Conservation (phyloP, 2,888 invertebrate species). For the Holacanthella duospinosa region DNA sequence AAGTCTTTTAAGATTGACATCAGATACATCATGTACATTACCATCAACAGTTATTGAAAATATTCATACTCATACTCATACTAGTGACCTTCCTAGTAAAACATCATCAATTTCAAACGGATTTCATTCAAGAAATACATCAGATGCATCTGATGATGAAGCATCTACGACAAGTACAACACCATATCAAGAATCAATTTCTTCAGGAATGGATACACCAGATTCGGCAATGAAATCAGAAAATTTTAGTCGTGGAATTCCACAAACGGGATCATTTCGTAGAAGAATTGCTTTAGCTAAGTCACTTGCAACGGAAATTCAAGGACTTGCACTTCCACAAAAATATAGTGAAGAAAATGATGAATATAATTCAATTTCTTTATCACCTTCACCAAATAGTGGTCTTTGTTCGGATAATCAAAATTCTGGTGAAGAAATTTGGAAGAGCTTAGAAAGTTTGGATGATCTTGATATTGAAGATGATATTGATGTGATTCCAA, state of each 20-base stretch:
- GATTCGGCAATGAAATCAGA: conserved; percentile 1
- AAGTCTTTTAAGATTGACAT: background rate
- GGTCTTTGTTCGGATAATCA: background rate
- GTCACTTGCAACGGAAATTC: conserved; percentile 12
- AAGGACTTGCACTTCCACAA: conserved; percentile 1
- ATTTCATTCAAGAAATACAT: conserved; percentile 26
- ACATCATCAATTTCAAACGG: conserved; percentile 34
- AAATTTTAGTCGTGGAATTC: conserved; percentile 15
- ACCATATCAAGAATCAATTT: background rate
- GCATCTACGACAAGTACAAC: background rate
- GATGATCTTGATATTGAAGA: conserved; percentile 34
- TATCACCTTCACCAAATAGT: background rate
- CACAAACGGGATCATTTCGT: conserved; percentile 19
- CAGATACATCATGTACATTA: no score
- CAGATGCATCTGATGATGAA: conserved; percentile 8
- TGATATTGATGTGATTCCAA: conserved; percentile 32
- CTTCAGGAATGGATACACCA: background rate
- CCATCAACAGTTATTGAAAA: no score
- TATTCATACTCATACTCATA: background rate
- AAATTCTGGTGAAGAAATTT: background rate
- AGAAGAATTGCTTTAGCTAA: conserved; percentile 20
- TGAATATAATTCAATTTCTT: background rate
- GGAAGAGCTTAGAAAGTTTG: conserved; percentile 28
- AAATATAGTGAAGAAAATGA: conserved; percentile 15
- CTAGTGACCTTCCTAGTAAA: conserved; percentile 6